Base-by-base conservation (phyloP, 2,113 vertebrate genomes). In the Pogona vitticeps region DNA sequence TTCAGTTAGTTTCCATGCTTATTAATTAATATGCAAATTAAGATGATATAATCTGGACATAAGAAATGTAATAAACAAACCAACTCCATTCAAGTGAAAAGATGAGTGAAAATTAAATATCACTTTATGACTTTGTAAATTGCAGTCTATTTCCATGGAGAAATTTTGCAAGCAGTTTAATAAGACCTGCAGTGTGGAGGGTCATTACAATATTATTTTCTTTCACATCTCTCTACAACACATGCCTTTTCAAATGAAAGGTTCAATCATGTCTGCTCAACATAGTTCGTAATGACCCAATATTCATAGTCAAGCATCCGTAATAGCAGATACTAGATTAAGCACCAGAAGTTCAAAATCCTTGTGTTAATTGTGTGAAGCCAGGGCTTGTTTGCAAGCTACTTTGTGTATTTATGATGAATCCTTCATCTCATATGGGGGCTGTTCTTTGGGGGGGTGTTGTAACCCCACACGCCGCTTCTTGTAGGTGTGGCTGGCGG, bases 281-380 rank as follows among this genome's bases (percentile, higher is more conserved):
- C n/a, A 68, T 1, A 75, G 8, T 1, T 85, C 83, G 61, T 70
- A 86, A 78, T 76, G 58, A 86, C 3, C 0, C 31, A 10, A 31
- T n/a, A 67, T 82, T 65, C 77, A 77, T 7, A 31, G 83, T 68
- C 0, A 65, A 46, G 83, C n/a, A 59, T 58, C 31, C 80, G 20
- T 85, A 83, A 88, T 10, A 82, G 12, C 18, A 67, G 65, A 77
- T 77, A 80, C 89, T 88, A 70, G 82, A 83, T 7, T 26, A 75
- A 83, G 10, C 4, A n/a, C 84, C 84, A 90, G 59, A 86, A 83
- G 46, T 65, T 82, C n/a, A 75, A 26, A 88, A 70, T 26, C 23
- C 76, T 79, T 6, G 80, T 80, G 82, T 80, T 80, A 83, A 73
- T 86, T 85, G 78, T 38, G 56, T 2, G 1, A 80, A 5, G 12